Evolutionary conservation across 2,113 vertebrate genomes (phyloP).

Genomic region (Acinonyx jubatus): DNA sequence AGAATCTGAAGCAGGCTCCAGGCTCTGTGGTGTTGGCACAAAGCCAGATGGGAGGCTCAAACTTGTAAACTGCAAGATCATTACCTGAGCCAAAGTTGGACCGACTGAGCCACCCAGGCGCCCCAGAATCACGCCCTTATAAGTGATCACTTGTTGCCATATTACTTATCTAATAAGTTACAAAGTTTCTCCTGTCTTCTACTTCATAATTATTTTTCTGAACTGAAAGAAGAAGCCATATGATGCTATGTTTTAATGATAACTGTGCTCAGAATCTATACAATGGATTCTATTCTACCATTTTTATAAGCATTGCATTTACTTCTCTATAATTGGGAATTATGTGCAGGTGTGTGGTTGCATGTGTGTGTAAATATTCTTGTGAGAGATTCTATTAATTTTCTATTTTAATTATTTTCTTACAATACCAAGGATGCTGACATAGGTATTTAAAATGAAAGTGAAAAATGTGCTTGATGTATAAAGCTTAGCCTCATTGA

Average conservation of each 20-base stretch:
- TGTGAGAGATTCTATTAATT: slow-evolving; percentile 29
- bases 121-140: not conserved
- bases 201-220: not conserved
- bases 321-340: not conserved
- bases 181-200: not conserved
- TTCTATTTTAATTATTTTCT: slow-evolving; percentile 62
- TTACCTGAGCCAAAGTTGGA: not conserved
- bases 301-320: not conserved
- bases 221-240: not conserved
- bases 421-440: slow-evolving; percentile 10
- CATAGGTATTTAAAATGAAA: slow-evolving; percentile 40
- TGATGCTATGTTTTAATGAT: not conserved
- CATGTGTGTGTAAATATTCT: not conserved
- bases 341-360: not conserved
- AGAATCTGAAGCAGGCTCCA: too few species aligned
- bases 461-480: slow-evolving; percentile 35
- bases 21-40: too few species aligned
- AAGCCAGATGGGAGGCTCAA: too few species aligned
- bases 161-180: not conserved
- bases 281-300: not conserved
- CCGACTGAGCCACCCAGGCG: too few species aligned
- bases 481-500: slow-evolving; percentile 48
- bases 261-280: not conserved
- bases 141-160: not conserved
- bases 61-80: too few species aligned